Evolutionary conservation across 2,888 invertebrate species (phyloP).

Genomic region (Cantharis flavilabris): DNA sequence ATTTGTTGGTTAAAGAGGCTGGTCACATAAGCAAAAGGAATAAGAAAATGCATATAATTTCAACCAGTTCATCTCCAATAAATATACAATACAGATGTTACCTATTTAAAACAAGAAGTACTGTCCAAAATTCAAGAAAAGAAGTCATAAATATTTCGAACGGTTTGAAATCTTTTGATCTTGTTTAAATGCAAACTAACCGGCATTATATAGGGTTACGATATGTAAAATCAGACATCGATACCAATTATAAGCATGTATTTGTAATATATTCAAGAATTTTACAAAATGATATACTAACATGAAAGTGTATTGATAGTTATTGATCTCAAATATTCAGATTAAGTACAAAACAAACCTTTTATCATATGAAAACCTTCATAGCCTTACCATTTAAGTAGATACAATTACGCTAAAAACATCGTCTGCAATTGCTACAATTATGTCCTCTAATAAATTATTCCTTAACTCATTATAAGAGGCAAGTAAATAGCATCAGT

Average conservation of each 20-base stretch:
- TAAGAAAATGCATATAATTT: constrained; percentile 12
- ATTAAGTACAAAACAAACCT: not conserved
- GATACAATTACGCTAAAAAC: not conserved
- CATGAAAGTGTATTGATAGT: constrained; percentile 32
- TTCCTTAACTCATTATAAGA: not conserved
- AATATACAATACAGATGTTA: constrained; percentile 39
- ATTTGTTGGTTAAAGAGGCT: constrained; percentile 9
- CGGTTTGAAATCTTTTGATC: constrained; percentile 41
- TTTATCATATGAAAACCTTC: not conserved
- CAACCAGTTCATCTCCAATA: constrained; percentile 21
- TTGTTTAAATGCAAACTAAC: constrained; percentile 42
- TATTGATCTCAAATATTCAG: constrained; percentile 25
- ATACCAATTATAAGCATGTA: constrained; percentile 41
- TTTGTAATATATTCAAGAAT: constrained; percentile 39
- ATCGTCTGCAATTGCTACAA: not conserved
- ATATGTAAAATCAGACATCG: constrained; percentile 35
- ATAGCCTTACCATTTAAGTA: not conserved
- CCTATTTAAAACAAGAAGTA: constrained; percentile 20
- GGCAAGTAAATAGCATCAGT: not conserved
- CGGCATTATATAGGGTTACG: constrained; percentile 35
- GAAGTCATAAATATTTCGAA: constrained; percentile 42
- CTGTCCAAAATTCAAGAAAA: constrained; percentile 37
- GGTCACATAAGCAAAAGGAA: constrained; percentile 20
- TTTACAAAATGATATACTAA: constrained; percentile 35
- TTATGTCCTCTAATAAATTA: not conserved